Evolutionary conservation across 2,113 vertebrate genomes (phyloP), one percentile per base, ranked within the genome.

Genomic region (Perccottus glenii): DNA sequence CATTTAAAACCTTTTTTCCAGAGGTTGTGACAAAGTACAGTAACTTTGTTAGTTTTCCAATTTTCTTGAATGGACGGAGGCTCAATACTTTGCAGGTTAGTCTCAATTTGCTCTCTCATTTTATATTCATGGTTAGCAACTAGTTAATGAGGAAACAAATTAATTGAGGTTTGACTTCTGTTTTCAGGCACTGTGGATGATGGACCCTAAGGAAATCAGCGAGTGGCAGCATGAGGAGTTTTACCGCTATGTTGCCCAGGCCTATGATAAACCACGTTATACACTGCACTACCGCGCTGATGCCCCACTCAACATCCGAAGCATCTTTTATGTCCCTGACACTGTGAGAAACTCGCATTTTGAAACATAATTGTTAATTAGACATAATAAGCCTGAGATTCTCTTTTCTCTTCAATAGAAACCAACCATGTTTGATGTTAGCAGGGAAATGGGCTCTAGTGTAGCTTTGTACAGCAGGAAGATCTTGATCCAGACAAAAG

Each of bases 21-120:
- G 98, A 96, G 53, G 94, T 99, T 65, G 94, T 99, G 33, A 97
- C 93, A 16, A 99, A 98, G 78, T 99, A 99, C 86, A 99, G 98
- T 90, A 99, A 99, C 90, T 99, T 99, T 42, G 93, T 99, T 81
- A 96, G 94, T 87, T 99, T 97, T 67, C 95, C 98, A 0, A 88
- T 99, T 67, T 99, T 94, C 80, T 93, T 98, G 60, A 98, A 99
- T 0, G 97, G 97, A 64, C 93, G 91, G 38, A 88, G 95, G 63
- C 88, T 96, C 33, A 99, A 98, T 87, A 98, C 95, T 0, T 75
- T 99, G 46, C 96, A 99, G 96, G 97, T 97, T 79, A 89, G 93
- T 43, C 11, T 27, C 16, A 5, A 11, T 11, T 45, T 58, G 16
- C 44, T 15, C 14, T 12, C 27, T 36, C 16, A 5, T 15, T 70